Percentiles rank a stretch among this genome's conserved stretches.
These are phyloP conservation scores for Chorisops tibialis DNA, from an alignment of 2,888 invertebrate species.

Conservation along the genomic window DNA sequence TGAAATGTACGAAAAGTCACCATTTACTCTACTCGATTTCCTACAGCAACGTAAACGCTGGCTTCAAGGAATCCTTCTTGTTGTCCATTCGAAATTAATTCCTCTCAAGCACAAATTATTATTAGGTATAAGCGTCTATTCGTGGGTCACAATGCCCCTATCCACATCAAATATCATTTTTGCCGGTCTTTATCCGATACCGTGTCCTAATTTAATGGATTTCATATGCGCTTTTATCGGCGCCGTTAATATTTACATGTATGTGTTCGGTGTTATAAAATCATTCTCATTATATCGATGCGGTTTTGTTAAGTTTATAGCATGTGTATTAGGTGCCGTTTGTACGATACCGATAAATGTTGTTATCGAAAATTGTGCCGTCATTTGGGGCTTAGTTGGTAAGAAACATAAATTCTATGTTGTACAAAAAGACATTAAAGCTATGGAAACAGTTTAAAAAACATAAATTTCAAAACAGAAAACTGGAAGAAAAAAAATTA, in stretches of 20 bases:
- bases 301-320: conserved; percentile 71
- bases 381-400: conserved; percentile 89
- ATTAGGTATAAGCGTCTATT: conserved; percentile 85
- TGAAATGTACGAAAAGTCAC: conserved; percentile 98
- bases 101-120: conserved; percentile 75
- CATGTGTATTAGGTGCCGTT: conserved; percentile 81
- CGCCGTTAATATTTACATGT: conserved; percentile 95
- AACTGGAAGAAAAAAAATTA: too few species aligned
- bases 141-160: conserved; percentile 93
- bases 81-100: conserved; percentile 82
- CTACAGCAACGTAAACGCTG: conserved; percentile 94
- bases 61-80: conserved; percentile 87
- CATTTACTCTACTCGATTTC: conserved; percentile 92
- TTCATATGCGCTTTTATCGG: conserved; percentile 87
- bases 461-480: too few species aligned
- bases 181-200: conserved; percentile 82
- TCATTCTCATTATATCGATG: conserved; percentile 88
- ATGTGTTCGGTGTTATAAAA: conserved; percentile 94
- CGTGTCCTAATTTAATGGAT: conserved; percentile 78
- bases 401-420: conserved; percentile 97
- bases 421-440: conserved; percentile 85
- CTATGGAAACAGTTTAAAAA: conserved; percentile 62
- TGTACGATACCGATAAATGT: conserved; percentile 91
- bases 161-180: conserved; percentile 86
- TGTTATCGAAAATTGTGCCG: conserved; percentile 90